phyloP scores from a whole-genome alignment of 1,140 invertebrate species.

The Diuraphis noxia region DNA sequence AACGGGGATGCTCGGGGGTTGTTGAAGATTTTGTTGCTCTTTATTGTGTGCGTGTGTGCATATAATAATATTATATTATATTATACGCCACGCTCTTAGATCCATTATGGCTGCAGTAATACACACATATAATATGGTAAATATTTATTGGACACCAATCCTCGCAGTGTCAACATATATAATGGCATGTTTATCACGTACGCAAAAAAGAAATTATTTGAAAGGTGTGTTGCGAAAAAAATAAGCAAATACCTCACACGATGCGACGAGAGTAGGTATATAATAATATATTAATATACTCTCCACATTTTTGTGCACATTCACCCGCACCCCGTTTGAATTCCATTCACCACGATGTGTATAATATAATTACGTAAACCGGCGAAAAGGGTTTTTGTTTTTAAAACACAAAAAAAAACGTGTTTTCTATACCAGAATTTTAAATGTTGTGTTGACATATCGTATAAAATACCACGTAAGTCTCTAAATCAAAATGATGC shows the following conservation, averaged over 20 bases:
- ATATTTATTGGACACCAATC: background rate
- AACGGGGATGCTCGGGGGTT: background rate
- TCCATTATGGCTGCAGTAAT: no score
- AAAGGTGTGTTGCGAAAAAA: conserved; percentile 42
- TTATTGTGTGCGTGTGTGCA: background rate
- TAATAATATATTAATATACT: background rate
- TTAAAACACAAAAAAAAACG: background rate
- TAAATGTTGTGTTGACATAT: background rate
- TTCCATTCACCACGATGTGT: background rate
- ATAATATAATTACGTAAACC: background rate
- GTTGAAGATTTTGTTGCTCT: background rate
- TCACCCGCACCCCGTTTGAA: background rate
- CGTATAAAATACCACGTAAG: background rate
- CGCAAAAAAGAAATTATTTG: conserved; percentile 21
- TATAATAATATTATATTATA: background rate
- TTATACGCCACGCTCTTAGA: background rate
- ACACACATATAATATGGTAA: background rate
- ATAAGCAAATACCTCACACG: conserved; percentile 46
- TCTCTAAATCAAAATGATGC: background rate
- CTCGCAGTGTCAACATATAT: conserved; percentile 31
- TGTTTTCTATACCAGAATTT: background rate
- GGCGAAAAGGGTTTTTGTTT: background rate
- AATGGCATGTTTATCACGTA: conserved; percentile 45
- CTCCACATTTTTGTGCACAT: conserved; percentile 7
- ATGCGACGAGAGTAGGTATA: background rate